Conservation (phyloP, 2,113 vertebrate genomes). For the Gnathonemus echidnorhynchus region DNA sequence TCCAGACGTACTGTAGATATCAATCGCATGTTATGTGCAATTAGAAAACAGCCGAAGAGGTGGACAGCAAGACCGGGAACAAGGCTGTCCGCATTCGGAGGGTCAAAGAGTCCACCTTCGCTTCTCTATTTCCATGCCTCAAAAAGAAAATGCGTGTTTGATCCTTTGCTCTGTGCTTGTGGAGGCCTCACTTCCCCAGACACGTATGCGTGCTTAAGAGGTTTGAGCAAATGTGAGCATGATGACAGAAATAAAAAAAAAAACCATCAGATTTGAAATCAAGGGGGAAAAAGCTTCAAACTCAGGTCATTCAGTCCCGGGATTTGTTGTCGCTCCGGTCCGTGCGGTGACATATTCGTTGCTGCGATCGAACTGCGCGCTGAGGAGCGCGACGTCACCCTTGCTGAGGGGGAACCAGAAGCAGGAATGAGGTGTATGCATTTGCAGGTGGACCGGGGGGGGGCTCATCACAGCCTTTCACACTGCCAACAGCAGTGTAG, state of each 20-base stretch:
- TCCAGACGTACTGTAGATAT: neutral
- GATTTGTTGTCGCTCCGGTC: slow-evolving; percentile 32
- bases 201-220: neutral
- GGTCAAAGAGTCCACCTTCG: neutral
- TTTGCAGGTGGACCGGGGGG: neutral
- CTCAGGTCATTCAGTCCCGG: no score
- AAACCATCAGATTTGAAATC: neutral
- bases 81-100: neutral
- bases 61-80: neutral
- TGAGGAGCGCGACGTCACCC: neutral
- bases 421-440: slow-evolving; percentile 16
- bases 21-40: neutral
- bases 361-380: slow-evolving; percentile 44
- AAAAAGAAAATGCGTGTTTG: neutral
- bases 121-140: neutral
- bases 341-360: slow-evolving; percentile 44
- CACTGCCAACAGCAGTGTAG: neutral
- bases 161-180: neutral
- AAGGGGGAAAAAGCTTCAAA: neutral
- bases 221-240: neutral
- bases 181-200: neutral
- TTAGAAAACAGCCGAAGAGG: neutral
- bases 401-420: neutral
- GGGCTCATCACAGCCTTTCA: neutral
- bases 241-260: neutral